Base-by-base conservation (phyloP, 2,797 vertebrate species). In the Typhlichthys subterraneus region DNA sequence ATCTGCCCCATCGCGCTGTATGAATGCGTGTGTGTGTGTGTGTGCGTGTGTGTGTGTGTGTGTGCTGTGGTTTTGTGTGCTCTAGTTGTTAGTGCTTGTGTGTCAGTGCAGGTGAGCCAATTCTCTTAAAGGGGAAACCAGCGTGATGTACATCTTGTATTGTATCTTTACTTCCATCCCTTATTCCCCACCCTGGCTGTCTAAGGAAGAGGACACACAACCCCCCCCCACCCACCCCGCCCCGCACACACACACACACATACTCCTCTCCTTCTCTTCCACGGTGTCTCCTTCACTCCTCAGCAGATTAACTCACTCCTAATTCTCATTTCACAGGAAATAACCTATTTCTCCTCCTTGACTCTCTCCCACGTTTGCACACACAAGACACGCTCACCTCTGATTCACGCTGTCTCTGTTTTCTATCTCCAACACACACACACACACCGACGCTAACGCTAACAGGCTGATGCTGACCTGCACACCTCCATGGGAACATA, bases 251-350 rank as follows among this genome's bases (percentile, higher is more conserved):
- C 23, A 29, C 23, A 29, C 23, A 29, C 23, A 29, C 23, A 29
- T 0, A 23, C 23, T 69, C 67, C 60, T 76, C 75, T 29, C 54
- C 52, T 72, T 81, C 68, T 82, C 76, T 81, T 66, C 86, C 83
- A 80, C 76, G 78, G 56, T 79, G 75, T 85, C 75, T 89, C 57
- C 46, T 47, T 57, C 82, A 77, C 79, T 85, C 77, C 69, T 80
- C 80, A 77, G 66, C 83, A 80, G 85, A 91, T 91, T 93, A 92
- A 93, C 89, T 87, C 87, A 87, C 88, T 88, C 87, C 86, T 88
- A 87, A 91, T 92, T 92, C 91, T 94, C 85, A 91, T 94, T 94
- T 93, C 88, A 90, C 92, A 93, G 92, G 92, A 92, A 90, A 88
- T 90, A 92, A 92, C 92, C 88, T 86, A 87, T 88, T 88, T 88